A percentile compares a stretch with the other conserved stretches of the same genome.
These are phyloP conservation scores for Galeopterus variegatus DNA, from an alignment of 2,113 vertebrate species.

Conservation along the genomic window DNA sequence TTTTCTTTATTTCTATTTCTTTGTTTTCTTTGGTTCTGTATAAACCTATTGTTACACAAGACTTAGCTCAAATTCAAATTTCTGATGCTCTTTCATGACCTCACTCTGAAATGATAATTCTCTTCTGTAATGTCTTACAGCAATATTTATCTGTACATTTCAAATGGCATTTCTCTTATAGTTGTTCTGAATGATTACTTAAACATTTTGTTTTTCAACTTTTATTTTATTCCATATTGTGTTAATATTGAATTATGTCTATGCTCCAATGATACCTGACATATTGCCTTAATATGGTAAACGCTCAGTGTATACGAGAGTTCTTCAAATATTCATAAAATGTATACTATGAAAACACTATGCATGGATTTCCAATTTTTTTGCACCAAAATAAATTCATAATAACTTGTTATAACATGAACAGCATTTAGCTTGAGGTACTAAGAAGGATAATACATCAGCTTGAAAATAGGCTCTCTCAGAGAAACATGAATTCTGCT, in stretches of 20 bases:
- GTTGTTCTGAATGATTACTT: slow-evolving; percentile 4
- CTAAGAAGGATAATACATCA: too few species aligned
- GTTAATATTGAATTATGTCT: background rate
- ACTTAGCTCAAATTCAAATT: slow-evolving; percentile 26
- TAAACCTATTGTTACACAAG: background rate
- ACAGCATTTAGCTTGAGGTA: too few species aligned
- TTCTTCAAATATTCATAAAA: too few species aligned
- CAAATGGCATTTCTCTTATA: background rate
- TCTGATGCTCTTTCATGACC: background rate
- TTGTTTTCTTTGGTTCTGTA: slow-evolving; percentile 6
- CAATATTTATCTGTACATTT: slow-evolving; percentile 11
- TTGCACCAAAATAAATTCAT: too few species aligned
- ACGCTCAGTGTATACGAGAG: slow-evolving; percentile 41
- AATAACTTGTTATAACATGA: too few species aligned
- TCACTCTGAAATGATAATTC: background rate
- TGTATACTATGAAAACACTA: too few species aligned
- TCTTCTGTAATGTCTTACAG: background rate
- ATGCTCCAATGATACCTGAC: background rate
- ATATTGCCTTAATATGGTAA: background rate
- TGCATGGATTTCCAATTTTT: too few species aligned
- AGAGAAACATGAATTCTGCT: too few species aligned
- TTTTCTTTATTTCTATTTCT: slow-evolving; percentile 38
- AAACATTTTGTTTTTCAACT: slow-evolving; percentile 11
- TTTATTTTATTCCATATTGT: background rate
- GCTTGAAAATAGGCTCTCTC: too few species aligned